These are phyloP conservation scores for Nemurella pictetii DNA, from an alignment of 2,888 invertebrate genomes.

Conservation along the genomic window DNA sequence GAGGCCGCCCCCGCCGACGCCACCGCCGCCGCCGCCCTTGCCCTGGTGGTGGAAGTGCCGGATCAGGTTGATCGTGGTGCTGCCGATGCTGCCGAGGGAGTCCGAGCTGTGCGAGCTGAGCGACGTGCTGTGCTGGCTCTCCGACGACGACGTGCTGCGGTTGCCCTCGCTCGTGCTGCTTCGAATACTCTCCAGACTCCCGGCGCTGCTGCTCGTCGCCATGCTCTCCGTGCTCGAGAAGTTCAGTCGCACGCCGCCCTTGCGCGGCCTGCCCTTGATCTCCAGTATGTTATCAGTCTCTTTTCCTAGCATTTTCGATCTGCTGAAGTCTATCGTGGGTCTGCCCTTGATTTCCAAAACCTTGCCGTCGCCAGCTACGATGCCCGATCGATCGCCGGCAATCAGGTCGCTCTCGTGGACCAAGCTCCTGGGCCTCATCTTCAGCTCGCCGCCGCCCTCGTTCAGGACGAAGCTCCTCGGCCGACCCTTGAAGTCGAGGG, in stretches of 20 bases:
- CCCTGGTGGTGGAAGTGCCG: conserved; percentile 55
- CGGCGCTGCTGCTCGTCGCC: conserved; percentile 79
- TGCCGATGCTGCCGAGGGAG: conserved; percentile 67
- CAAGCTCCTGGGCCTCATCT: conserved; percentile 49
- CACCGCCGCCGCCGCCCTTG: background rate
- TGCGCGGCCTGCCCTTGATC: conserved; percentile 65
- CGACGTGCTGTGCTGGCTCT: conserved; percentile 80
- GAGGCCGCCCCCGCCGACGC: conserved; percentile 19
- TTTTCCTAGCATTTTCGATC: conserved; percentile 41
- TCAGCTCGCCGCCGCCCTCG: conserved; percentile 26
- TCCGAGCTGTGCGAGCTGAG: conserved; percentile 86
- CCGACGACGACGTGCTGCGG: conserved; percentile 81
- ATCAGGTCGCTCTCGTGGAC: conserved; percentile 58
- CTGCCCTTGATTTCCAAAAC: conserved; percentile 42
- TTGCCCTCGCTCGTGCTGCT: conserved; percentile 88
- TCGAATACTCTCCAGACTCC: conserved; percentile 84
- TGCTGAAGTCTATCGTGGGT: conserved; percentile 43
- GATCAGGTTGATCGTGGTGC: conserved; percentile 56
- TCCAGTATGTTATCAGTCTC: conserved; percentile 58
- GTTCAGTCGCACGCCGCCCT: conserved; percentile 54
- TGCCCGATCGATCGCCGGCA: conserved; percentile 66
- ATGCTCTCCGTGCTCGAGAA: conserved; percentile 85
- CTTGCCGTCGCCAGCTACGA: conserved; percentile 44
- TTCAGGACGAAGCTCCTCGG: conserved; percentile 50
- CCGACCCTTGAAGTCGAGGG: conserved; percentile 69